Percentiles rank a stretch among this genome's conserved stretches.
Evolutionary conservation across 64 coral and sea anemone genomes (phyloP).

Genomic region (Montipora cactus): DNA sequence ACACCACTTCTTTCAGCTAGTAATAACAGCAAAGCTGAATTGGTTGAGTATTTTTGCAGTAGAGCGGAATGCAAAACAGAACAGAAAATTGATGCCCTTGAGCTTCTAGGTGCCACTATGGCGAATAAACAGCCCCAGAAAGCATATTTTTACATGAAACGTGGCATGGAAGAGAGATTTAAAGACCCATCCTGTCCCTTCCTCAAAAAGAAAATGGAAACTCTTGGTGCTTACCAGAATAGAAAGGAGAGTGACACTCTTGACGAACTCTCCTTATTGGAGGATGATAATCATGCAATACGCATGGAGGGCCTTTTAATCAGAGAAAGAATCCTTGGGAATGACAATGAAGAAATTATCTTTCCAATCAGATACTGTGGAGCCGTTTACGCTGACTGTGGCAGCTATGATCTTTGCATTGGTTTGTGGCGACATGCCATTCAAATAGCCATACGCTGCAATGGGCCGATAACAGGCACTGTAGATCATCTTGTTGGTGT

Average conservation of each 20-base stretch:
- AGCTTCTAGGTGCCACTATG: conserved; percentile 80
- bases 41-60: conserved; percentile 72
- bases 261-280: conserved; percentile 41
- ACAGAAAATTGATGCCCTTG: conserved; percentile 57
- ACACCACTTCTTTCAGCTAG: too few species aligned
- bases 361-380: conserved; percentile 52
- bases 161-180: conserved; percentile 49
- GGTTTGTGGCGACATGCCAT: conserved; percentile 70
- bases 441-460: too few species aligned
- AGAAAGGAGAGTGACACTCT: conserved; percentile 67
- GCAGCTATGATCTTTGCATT: conserved; percentile 12
- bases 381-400: too few species aligned
- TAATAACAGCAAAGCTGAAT: background rate
- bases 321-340: conserved; percentile 71
- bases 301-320: conserved; percentile 72
- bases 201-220: conserved; percentile 24
- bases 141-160: conserved; percentile 42
- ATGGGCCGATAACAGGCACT: too few species aligned
- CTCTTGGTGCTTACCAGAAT: conserved; percentile 67
- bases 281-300: conserved; percentile 37
- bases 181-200: conserved; percentile 3
- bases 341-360: conserved; percentile 43
- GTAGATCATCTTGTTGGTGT: too few species aligned
- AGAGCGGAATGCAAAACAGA: conserved; percentile 28
- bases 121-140: conserved; percentile 65